phyloP scores from a whole-genome alignment of 2,113 vertebrate genomes.

The Sinocyclocheilus anshuiensis region DNA sequence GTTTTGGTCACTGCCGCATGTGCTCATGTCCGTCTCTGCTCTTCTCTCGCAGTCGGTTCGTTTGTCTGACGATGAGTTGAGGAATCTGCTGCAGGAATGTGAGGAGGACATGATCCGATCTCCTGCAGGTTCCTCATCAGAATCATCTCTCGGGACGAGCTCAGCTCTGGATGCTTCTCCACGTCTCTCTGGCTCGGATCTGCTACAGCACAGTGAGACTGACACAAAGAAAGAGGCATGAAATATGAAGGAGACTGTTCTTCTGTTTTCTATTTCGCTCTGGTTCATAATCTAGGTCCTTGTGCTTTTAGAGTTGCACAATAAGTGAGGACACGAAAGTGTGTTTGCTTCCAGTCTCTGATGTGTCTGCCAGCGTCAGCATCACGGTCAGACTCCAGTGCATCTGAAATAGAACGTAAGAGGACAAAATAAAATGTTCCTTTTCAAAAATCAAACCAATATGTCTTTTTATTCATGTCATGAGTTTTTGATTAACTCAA shows the following conservation, averaged over 20 bases:
- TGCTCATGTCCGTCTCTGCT: background rate
- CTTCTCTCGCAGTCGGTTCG: constrained; percentile 58
- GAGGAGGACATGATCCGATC: constrained; percentile 2
- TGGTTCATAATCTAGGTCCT: background rate
- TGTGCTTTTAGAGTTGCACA: background rate
- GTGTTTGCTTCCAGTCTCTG: constrained; percentile 6
- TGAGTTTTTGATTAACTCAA: background rate
- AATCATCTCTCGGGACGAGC: background rate
- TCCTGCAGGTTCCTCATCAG: constrained; percentile 31
- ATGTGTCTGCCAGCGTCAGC: background rate
- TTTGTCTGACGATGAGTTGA: constrained; percentile 68
- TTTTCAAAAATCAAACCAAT: constrained; percentile 21
- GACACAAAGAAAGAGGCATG: background rate
- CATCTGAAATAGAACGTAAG: background rate
- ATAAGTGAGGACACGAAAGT: background rate
- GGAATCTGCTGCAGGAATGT: constrained; percentile 67
- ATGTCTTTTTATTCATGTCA: constrained; percentile 10
- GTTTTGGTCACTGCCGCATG: no score
- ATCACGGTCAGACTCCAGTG: background rate
- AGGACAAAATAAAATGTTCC: constrained; percentile 31
- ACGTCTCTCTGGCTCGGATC: constrained; percentile 45
- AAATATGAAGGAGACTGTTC: background rate
- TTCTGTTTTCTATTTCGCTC: background rate
- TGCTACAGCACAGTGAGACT: constrained; percentile 19
- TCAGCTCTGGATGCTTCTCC: no score